Evolutionary conservation across 1,140 invertebrate genomes (phyloP).

Genomic region (Formica exsecta): DNA sequence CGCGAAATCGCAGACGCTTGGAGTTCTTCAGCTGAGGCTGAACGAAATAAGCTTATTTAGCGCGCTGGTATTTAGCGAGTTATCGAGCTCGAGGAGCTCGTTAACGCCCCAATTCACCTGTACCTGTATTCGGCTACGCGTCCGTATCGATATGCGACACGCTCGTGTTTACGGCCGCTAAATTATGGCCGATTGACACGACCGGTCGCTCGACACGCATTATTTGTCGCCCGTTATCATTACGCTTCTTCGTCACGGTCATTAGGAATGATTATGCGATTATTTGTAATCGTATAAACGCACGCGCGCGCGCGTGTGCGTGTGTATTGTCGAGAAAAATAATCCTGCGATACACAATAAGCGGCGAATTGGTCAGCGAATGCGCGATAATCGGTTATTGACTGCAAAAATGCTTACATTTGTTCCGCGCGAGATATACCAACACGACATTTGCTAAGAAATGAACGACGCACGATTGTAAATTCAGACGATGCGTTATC

Average conservation of each 20-base stretch:
- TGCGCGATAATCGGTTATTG: conserved; percentile 80
- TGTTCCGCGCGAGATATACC: conserved; percentile 24
- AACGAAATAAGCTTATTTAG: conserved; percentile 34
- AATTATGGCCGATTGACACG: conserved; percentile 32
- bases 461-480: conserved; percentile 57
- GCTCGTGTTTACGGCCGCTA: conserved; percentile 19
- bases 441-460: conserved; percentile 34
- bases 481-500: conserved; percentile 58
- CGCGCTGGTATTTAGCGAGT: conserved; percentile 53
- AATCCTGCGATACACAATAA: conserved; percentile 35
- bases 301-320: too few species aligned
- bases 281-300: conserved; percentile 7
- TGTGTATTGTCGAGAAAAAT: conserved; percentile 11
- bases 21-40: conserved; percentile 1
- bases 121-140: conserved; percentile 11
- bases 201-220: background rate
- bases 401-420: conserved; percentile 70
- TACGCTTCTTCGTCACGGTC: conserved; percentile 26
- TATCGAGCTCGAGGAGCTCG: conserved; percentile 38
- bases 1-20: conserved; percentile 48
- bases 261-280: conserved; percentile 20
- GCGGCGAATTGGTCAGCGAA: background rate
- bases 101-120: conserved; percentile 46
- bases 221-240: conserved; percentile 29
- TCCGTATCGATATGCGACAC: background rate